Evolutionary conservation across 2,888 invertebrate genomes (phyloP), one percentile per base, ranked within the genome.

Genomic region (Ryuthela nishihirai): DNA sequence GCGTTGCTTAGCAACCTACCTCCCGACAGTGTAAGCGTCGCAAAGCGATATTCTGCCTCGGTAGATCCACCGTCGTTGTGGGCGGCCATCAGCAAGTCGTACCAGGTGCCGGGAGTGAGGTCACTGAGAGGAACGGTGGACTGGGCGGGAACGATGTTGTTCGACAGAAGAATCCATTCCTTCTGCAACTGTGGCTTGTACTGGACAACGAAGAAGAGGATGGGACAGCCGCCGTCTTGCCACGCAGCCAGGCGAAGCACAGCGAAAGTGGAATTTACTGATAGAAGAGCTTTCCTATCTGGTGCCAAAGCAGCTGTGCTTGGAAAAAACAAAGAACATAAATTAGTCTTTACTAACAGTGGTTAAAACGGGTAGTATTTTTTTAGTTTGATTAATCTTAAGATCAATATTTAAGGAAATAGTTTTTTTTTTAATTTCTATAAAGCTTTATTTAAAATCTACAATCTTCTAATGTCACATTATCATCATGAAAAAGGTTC

Each of bases 201-300:
- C 76, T 93, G 92, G 44, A 95, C 89, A 64, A 94, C 93, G 74
- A 92, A 95, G 73, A 91, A 91, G 64, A 88, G 82, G 88, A 97
- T 93, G 15, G 92, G 90, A 73, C 95, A 97, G 56, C 94, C 93
- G 52, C 93, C 92, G 74, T 92, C 91, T 58, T 87, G 85, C 95
- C 95, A 97, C 61, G 92, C 87, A 70, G 85, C 87, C 67, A 97
- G 82, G 72, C 92, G 92, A 64, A 97, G 80, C 2, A 89, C 89
- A 43, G 94, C 89, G 67, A 90, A 92, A 64, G 90, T 91, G 15
- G 91, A 87, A 24, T 91, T 91, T 1, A 91, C 88, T 73, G 90
- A 88, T 72, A 97, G 87, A 74, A 95, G 90, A 73, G 89, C 84
- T 2, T 86, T 84, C 54, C 92, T 92, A 73, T 89, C 87, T 0